phyloP scores from a whole-genome alignment of 2,888 invertebrate genomes.

The Sympetrum striolatum region DNA sequence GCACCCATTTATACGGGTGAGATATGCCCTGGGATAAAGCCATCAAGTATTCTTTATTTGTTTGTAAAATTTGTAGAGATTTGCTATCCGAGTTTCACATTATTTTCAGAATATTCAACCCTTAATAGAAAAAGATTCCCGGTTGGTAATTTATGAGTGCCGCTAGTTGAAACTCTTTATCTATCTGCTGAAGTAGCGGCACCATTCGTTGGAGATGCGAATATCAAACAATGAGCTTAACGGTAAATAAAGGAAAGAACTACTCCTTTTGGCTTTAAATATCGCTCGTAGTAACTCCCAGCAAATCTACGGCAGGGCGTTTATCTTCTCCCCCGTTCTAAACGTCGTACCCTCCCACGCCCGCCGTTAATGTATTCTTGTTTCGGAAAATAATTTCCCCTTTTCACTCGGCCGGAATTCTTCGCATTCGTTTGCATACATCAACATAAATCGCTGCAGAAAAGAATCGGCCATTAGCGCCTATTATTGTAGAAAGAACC shows the following conservation, averaged over 20 bases:
- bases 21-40: too few relatives aligned
- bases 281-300: not conserved
- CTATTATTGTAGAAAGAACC: slow-evolving; percentile 9
- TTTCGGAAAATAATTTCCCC: not conserved
- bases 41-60: too few relatives aligned
- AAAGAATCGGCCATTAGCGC: slow-evolving; percentile 27
- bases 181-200: too few relatives aligned
- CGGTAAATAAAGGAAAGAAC: not conserved
- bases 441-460: not conserved
- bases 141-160: too few relatives aligned
- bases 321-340: not conserved
- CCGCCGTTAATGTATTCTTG: not conserved
- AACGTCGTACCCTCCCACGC: not conserved
- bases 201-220: too few relatives aligned
- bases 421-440: not conserved
- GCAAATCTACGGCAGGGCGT: not conserved
- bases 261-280: not conserved
- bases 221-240: not conserved
- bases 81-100: too few relatives aligned
- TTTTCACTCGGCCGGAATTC: not conserved
- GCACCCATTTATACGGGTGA: too few relatives aligned
- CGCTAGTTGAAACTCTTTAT: too few relatives aligned
- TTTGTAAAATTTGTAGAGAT: too few relatives aligned
- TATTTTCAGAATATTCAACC: too few relatives aligned
- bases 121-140: too few relatives aligned